phyloP scores from a whole-genome alignment of 2,797 vertebrate species.

The Somateria mollissima region DNA sequence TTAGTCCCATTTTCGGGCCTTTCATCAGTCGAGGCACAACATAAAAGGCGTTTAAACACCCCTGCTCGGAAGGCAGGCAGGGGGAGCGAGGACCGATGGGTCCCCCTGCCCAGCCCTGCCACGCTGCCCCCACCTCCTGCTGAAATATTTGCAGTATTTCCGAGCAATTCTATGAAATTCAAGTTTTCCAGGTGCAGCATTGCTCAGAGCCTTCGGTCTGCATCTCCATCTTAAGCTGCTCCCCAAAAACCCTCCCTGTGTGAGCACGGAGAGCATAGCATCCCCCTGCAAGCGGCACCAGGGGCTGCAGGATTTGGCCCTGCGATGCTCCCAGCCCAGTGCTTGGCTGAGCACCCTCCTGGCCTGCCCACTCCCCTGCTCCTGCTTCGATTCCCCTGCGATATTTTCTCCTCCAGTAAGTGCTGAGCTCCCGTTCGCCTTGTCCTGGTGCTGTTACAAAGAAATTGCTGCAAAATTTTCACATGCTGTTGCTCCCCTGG shows the following conservation, averaged over 20 bases:
- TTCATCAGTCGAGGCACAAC: constrained; percentile 60
- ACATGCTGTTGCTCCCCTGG: accelerated
- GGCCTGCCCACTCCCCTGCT: not conserved
- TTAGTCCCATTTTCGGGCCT: constrained; percentile 51
- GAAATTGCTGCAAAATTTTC: not conserved
- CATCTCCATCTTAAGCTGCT: not conserved
- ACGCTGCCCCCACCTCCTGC: not conserved
- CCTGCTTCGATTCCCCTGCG: not conserved
- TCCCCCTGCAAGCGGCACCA: too few relatives aligned
- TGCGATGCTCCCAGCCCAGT: accelerated
- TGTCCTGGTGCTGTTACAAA: not conserved
- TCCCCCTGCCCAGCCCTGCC: not conserved
- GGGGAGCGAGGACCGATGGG: accelerated
- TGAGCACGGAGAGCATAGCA: accelerated
- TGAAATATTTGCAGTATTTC: not conserved
- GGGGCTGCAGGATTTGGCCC: not conserved
- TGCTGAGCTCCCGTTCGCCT: not conserved
- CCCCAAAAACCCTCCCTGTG: accelerated
- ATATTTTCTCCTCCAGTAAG: not conserved
- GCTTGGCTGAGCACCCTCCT: not conserved
- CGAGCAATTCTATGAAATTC: not conserved
- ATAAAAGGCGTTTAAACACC: constrained; percentile 59
- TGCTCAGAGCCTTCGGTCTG: accelerated
- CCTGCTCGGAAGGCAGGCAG: not conserved
- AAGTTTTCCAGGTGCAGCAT: not conserved